Percentiles rank a stretch among this genome's conserved stretches.
Evolutionary conservation across 1,140 invertebrate species (phyloP).

Genomic region (Scaptomyza hsui): DNA sequence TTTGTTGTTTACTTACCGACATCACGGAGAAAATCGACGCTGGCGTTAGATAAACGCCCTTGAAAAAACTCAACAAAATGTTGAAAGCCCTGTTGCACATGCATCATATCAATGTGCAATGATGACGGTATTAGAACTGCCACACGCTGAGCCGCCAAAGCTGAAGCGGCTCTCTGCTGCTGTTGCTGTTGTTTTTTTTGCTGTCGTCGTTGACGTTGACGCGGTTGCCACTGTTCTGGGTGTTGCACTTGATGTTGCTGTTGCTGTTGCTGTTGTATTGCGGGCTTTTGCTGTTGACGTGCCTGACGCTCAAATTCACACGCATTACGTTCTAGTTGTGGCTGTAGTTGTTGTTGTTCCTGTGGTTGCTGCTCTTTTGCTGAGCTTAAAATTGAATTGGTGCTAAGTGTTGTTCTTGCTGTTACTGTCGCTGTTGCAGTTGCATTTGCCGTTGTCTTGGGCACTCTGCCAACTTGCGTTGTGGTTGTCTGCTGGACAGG

Average conservation of each 20-base stretch:
- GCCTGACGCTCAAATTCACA: constrained; percentile 62
- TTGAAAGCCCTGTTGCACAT: constrained; percentile 77
- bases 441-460: constrained; percentile 53
- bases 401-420: constrained; percentile 39
- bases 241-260: constrained; percentile 19
- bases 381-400: constrained; percentile 70
- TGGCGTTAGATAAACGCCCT: constrained; percentile 67
- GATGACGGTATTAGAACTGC: constrained; percentile 72
- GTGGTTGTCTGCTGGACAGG: constrained; percentile 34
- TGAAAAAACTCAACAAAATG: constrained; percentile 79
- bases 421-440: constrained; percentile 31
- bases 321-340: constrained; percentile 54
- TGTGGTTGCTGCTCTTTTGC: constrained; percentile 25
- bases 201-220: constrained; percentile 25
- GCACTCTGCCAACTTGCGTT: constrained; percentile 19
- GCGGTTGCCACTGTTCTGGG: background rate
- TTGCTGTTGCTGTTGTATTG: constrained; percentile 6
- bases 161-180: constrained; percentile 8
- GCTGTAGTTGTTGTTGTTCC: constrained; percentile 31
- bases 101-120: constrained; percentile 68
- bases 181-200: constrained; percentile 38
- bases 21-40: constrained; percentile 74
- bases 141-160: constrained; percentile 51
- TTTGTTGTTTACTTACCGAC: constrained; percentile 67
- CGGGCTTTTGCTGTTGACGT: constrained; percentile 52